Base-by-base conservation (phyloP, 2,888 invertebrate species). In the Scelioninae gen. 1 region DNA sequence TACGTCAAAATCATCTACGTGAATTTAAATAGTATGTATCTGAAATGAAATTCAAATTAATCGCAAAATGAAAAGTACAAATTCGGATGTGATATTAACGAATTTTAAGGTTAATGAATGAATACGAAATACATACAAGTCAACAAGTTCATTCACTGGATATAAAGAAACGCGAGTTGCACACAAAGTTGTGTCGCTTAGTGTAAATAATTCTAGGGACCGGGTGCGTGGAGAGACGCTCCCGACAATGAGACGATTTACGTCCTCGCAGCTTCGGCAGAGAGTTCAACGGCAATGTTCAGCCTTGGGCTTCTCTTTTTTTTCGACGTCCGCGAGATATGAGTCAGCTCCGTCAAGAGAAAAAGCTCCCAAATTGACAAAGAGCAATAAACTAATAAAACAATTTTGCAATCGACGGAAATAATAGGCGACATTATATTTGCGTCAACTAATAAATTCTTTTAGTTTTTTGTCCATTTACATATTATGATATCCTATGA, bases 261-360 rank as follows among this genome's bases (percentile, higher is more conserved):
- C 82, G 82, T 80, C 80, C 81, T 80, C 79, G 82, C 65, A 82
- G 65, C 80, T 53, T 76, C 82, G 72, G 53, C 53, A 29, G 76
- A 60, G 82, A 85, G 85, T 84, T 85, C 85, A 85, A 85, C 85
- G 85, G 80, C 83, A 82, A 85, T 84, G 78, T 66, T 77, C 82
- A 85, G 72, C 79, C 82, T 81, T 83, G 85, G 83, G 66, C 83
- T 83, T 51, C 62, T 77, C 84, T 72, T 82, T 82, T 84, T 88
- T 86, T 79, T 71, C 74, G 53, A 56, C 79, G 58, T 86, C 86
- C 87, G 86, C 86, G 84, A 80, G 83, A 77, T 71, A 68, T 88
- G 88, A 89, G 85, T 89, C 89, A 88, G 84, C 82, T 76, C 60
- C 11, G 45, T 47, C 55, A 49, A 29, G 55, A 55, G 62, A 51